Evolutionary conservation across 2,113 vertebrate species (phyloP).

Genomic region (Meles meles): DNA sequence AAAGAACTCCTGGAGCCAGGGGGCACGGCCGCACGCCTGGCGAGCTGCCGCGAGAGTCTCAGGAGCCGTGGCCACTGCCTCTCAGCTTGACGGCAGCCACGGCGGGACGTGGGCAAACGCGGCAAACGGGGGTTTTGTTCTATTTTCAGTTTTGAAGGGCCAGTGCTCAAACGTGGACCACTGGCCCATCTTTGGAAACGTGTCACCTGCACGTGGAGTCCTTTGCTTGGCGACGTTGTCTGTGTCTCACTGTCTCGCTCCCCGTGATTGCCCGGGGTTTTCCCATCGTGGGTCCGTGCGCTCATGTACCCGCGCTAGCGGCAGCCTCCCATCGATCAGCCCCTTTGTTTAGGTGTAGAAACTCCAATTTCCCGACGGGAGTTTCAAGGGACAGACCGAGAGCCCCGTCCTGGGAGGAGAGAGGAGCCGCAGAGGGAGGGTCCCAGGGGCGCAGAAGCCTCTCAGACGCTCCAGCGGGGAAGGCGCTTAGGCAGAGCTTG

Average conservation of each 20-base stretch:
- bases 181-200: not conserved
- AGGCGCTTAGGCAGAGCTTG: accelerated
- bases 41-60: not conserved
- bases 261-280: not conserved
- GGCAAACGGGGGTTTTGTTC: not conserved
- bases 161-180: not conserved
- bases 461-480: not conserved
- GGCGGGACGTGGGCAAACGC: not conserved
- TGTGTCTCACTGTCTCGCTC: not conserved
- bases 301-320: accelerated
- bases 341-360: not conserved
- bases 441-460: not conserved
- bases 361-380: accelerated
- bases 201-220: not conserved
- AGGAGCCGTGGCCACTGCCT: not conserved
- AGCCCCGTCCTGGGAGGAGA: too few relatives aligned
- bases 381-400: too few relatives aligned
- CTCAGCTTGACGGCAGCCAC: not conserved
- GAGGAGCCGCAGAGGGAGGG: not conserved
- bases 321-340: not conserved
- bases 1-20: not conserved
- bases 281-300: too few relatives aligned
- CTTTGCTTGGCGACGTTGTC: not conserved
- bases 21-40: not conserved
- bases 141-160: not conserved